Evolutionary conservation across 2,797 vertebrate genomes (phyloP).

Genomic region (Eutrigla gurnardus): DNA sequence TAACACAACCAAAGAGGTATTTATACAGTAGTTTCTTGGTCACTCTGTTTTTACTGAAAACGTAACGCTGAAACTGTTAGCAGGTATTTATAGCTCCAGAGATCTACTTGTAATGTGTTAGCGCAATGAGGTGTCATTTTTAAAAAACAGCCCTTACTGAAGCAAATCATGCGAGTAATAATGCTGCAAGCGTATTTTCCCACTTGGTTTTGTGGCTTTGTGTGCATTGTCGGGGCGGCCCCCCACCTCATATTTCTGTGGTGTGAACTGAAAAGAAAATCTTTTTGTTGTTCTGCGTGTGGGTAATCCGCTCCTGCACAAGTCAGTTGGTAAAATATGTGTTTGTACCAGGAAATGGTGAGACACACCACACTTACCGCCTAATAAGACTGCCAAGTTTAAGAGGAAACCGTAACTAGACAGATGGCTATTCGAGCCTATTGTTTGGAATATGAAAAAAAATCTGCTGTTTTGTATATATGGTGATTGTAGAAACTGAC

Average conservation of each 20-base stretch:
- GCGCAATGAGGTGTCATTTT: background rate
- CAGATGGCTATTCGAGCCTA: conserved; percentile 31
- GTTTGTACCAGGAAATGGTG: conserved; percentile 66
- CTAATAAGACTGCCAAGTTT: conserved; percentile 33
- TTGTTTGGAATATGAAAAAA: conserved; percentile 27
- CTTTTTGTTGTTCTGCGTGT: conserved; percentile 1
- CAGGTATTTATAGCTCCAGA: conserved; percentile 17
- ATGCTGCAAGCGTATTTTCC: conserved; percentile 14
- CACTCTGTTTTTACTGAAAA: conserved; percentile 39
- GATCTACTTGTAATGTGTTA: background rate
- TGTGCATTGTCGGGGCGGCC: background rate
- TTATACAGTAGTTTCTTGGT: conserved; percentile 36
- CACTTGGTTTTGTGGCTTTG: conserved; percentile 44
- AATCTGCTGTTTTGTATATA: conserved; percentile 1
- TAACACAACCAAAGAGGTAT: conserved; percentile 64
- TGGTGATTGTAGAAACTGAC: background rate
- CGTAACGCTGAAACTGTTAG: conserved; percentile 30
- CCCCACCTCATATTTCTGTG: background rate
- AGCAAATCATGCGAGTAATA: background rate
- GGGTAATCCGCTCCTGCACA: conserved; percentile 26
- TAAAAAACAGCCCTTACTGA: background rate
- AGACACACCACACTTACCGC: conserved; percentile 40
- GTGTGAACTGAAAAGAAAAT: conserved; percentile 14
- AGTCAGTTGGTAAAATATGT: conserved; percentile 43
- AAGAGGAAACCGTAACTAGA: conserved; percentile 63